Percentiles rank a stretch among this genome's conserved stretches.
Evolutionary conservation across 2,797 vertebrate genomes (phyloP).

Genomic region (Sebastes jordani): DNA sequence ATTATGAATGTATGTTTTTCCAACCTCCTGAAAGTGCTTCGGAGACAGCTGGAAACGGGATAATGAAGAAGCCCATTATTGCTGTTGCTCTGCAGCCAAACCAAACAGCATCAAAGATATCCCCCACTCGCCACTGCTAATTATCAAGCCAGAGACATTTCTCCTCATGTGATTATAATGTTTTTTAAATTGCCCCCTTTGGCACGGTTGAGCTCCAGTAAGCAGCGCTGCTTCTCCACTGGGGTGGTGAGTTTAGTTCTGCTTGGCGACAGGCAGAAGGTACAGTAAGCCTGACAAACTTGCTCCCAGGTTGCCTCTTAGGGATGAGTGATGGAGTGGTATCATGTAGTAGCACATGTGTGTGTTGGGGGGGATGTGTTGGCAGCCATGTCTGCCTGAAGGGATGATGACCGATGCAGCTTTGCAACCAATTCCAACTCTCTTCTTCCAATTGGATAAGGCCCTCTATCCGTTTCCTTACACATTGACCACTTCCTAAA

Average conservation of each 20-base stretch:
- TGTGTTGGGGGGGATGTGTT: background rate
- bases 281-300: conserved; percentile 50
- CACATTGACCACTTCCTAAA: background rate
- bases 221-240: conserved; percentile 22
- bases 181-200: conserved; percentile 60
- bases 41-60: conserved; percentile 24
- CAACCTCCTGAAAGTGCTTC: background rate
- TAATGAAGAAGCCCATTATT: conserved; percentile 48
- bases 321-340: conserved; percentile 25
- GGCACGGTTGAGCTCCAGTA: conserved; percentile 39
- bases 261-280: conserved; percentile 45
- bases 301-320: conserved; percentile 46
- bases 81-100: conserved; percentile 36
- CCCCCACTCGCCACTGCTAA: conserved; percentile 36
- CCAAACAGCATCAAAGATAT: conserved; percentile 42
- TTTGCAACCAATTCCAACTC: background rate
- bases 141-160: conserved; percentile 65
- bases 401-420: conserved; percentile 4
- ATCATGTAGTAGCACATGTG: conserved; percentile 1
- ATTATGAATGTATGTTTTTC: conserved; percentile 16
- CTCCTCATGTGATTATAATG: conserved; percentile 63
- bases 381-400: conserved; percentile 6
- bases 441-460: background rate
- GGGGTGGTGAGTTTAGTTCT: conserved; percentile 36
- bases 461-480: background rate